Evolutionary conservation across 92 coral and sea anemone species (phyloP).

Genomic region (Phenganax marumi): DNA sequence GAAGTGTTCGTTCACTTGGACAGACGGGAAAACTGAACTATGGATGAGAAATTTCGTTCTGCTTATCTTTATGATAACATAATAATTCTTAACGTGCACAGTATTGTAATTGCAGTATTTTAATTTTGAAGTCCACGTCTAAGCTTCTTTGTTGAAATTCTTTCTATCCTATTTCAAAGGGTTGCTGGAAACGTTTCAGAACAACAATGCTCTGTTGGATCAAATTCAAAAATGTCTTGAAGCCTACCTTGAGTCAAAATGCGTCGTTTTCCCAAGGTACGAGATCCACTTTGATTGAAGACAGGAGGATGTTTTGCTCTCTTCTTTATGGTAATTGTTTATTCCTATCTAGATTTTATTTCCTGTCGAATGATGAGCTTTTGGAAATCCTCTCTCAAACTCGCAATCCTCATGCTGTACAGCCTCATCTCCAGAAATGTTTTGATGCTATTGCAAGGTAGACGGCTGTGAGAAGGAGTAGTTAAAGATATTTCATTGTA

Average conservation of each 20-base stretch:
- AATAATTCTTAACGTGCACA: neutral
- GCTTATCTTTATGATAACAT: too few species aligned
- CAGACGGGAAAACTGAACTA: too few species aligned
- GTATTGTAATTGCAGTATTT: too few species aligned
- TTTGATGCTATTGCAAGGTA: conserved; percentile 98
- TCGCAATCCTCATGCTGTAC: conserved; percentile 97
- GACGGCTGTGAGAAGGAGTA: conserved; percentile 1
- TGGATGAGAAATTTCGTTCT: too few species aligned
- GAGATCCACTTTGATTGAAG: neutral
- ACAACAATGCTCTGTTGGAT: conserved; percentile 94
- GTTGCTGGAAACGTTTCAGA: conserved; percentile 87
- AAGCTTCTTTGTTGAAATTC: neutral
- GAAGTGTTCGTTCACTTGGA: neutral
- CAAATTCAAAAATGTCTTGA: conserved; percentile 98
- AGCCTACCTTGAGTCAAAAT: conserved; percentile 94
- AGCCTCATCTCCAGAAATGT: conserved; percentile 98
- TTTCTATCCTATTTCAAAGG: conserved; percentile 47
- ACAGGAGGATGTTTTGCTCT: neutral
- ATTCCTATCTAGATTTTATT: conserved; percentile 69
- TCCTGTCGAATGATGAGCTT: conserved; percentile 91
- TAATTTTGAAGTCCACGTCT: too few species aligned
- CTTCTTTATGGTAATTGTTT: neutral
- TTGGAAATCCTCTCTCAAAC: conserved; percentile 96
- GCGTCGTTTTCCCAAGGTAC: conserved; percentile 98
- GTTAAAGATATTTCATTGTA: neutral